Percentiles rank a stretch among this genome's conserved stretches.
Evolutionary conservation across 2,113 vertebrate species (phyloP).

Genomic region (Regulus satrapa): DNA sequence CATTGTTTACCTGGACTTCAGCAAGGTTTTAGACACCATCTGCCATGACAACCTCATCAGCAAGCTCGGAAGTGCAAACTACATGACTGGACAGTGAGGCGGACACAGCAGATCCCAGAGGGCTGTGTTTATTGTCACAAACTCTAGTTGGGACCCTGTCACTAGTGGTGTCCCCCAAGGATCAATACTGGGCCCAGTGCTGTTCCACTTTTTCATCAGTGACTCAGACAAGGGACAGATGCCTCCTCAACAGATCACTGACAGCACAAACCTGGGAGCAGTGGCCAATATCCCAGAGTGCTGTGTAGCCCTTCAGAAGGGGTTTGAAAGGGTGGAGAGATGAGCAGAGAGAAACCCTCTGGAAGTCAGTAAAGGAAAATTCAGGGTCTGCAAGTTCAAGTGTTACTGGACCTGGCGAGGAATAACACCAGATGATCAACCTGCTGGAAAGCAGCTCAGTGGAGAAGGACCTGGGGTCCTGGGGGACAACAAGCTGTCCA

Average conservation of each 20-base stretch:
- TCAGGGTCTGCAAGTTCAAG: neutral
- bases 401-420: neutral
- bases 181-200: too few species aligned
- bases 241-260: neutral
- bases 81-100: neutral
- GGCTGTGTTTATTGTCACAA: neutral
- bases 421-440: neutral
- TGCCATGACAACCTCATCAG: neutral
- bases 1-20: neutral
- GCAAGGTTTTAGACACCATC: neutral
- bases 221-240: neutral
- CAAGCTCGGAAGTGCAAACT: neutral
- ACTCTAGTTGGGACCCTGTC: too few species aligned
- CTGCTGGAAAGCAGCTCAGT: neutral
- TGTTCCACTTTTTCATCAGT: neutral
- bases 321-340: neutral
- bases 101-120: neutral
- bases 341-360: neutral
- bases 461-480: neutral
- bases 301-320: neutral
- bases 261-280: neutral
- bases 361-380: neutral
- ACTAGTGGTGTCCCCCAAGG: neutral
- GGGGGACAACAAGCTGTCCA: neutral
- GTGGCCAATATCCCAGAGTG: neutral